Evolutionary conservation across 1,140 invertebrate species (phyloP), one percentile per base, ranked within the genome.

Genomic region (Tetranychus urticae): DNA sequence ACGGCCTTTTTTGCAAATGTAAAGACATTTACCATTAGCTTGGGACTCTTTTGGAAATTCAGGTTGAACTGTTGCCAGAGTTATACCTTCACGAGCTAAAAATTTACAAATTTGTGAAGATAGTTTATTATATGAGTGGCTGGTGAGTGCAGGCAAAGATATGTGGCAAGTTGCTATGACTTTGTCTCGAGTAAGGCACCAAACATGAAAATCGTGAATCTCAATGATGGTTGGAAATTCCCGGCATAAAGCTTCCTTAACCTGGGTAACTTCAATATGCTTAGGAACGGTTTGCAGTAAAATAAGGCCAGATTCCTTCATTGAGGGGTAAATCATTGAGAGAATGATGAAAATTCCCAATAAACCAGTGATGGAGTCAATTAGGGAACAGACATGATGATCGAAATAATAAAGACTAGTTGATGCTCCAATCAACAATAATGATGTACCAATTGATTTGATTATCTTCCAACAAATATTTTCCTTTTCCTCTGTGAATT

Each of bases 161-260:
- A 93, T 89, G 68, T 93, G 88, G 3, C 88, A 88, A 8, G 88
- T 90, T 56, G 88, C 88, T 67, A 93, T 91, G 60, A 91, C 90
- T 65, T 87, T 78, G 71, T 91, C 86, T 1, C 86, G 86, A 33
- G 88, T 87, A 63, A 92, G 75, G 71, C 90, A 86, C 88, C 88
- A 92, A 2, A 92, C 86, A 69, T 92, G 88, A 69, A 93, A 90
- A 71, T 93, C 88, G 67, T 93, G 89, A 33, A 93, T 86, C 1
- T 88, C 86, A 54, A 91, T 72, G 14, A 92, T 86, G 1, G 84
- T 80, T 0, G 85, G 84, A 71, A 91, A 90, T 67, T 55, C 42
- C 60, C 54, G 13, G 2, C 58, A 23, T n/a, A 65, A 13, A 52
- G 48, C 46, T 48, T 82, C 79, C 68, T 91, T 85, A 66, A 92